Percentiles rank a stretch among this genome's conserved stretches.
These are phyloP conservation scores for Doryteuthis pealeii DNA, from an alignment of 1,140 invertebrate species.

Conservation along the genomic window DNA sequence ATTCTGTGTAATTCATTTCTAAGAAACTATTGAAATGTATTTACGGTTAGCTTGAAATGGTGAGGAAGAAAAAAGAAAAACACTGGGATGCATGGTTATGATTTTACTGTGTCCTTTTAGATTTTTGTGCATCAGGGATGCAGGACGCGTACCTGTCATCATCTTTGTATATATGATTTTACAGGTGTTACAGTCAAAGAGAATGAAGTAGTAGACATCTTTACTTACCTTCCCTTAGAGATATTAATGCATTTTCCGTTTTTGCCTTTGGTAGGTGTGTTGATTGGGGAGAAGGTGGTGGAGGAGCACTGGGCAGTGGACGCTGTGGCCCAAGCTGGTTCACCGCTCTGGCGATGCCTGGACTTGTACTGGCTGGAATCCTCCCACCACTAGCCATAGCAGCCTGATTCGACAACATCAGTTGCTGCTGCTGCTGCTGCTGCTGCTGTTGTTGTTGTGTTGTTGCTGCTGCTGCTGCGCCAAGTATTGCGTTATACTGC, in stretches of 20 bases:
- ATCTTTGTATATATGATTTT: too few relatives aligned
- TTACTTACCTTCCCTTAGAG: neutral
- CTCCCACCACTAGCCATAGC: conserved; percentile 18
- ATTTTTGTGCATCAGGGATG: too few relatives aligned
- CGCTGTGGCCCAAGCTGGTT: neutral
- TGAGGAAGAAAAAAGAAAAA: too few relatives aligned
- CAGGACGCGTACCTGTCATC: too few relatives aligned
- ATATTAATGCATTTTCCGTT: neutral
- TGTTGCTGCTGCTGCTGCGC: conserved; percentile 9
- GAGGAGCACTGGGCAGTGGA: neutral
- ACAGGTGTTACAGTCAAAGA: too few relatives aligned
- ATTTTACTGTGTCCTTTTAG: too few relatives aligned
- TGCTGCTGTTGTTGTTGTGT: conserved; percentile 15
- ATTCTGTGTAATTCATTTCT: too few relatives aligned
- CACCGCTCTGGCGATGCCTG: neutral
- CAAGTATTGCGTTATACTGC: conserved; percentile 9
- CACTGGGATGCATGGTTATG: too few relatives aligned
- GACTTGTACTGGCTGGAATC: neutral
- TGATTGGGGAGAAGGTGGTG: neutral
- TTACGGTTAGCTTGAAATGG: too few relatives aligned
- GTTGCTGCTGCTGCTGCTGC: conserved; percentile 16
- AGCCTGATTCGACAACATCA: conserved; percentile 20
- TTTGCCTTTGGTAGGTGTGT: neutral
- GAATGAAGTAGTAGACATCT: too few relatives aligned
- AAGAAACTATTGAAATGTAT: too few relatives aligned